A percentile compares a stretch with the other conserved stretches of the same genome.
phyloP scores from a whole-genome alignment of 2,113 vertebrate genomes.

The Sigmodon hispidus region DNA sequence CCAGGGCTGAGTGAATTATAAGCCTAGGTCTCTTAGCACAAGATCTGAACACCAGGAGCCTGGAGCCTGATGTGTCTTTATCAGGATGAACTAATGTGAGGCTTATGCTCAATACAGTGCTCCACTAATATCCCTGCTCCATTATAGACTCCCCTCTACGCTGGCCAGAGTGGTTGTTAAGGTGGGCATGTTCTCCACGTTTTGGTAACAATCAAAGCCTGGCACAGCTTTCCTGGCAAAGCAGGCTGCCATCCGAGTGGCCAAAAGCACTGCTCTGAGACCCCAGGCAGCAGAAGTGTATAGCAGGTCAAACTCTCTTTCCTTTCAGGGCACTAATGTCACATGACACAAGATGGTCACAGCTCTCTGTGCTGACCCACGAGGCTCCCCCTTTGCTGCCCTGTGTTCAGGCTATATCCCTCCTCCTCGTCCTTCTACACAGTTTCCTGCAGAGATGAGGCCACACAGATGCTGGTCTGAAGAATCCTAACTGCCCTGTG shows the following conservation, averaged over 20 bases:
- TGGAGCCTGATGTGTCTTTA: not conserved
- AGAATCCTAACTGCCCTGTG: accelerated
- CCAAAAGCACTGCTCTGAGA: accelerated
- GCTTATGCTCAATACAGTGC: accelerated
- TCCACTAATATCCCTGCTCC: accelerated
- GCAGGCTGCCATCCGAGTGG: accelerated
- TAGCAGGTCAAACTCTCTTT: accelerated
- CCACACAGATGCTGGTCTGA: accelerated
- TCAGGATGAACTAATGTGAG: not conserved
- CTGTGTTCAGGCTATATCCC: not conserved
- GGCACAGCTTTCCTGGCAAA: not conserved
- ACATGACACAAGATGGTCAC: too few species aligned
- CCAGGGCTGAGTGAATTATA: not conserved
- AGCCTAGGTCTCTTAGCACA: not conserved
- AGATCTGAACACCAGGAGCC: accelerated
- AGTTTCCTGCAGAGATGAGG: accelerated
- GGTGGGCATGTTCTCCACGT: not conserved
- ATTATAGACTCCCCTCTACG: accelerated
- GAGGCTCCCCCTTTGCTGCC: accelerated
- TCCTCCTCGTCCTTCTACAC: not conserved
- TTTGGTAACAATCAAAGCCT: accelerated
- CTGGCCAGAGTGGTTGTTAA: accelerated
- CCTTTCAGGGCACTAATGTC: not conserved
- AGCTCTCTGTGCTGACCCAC: not conserved
- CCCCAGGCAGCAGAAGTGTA: not conserved